Percentiles rank a stretch among this genome's conserved stretches.
phyloP scores from a whole-genome alignment of 2,888 invertebrate species.

The Imbricaverruca yamaguchii region DNA sequence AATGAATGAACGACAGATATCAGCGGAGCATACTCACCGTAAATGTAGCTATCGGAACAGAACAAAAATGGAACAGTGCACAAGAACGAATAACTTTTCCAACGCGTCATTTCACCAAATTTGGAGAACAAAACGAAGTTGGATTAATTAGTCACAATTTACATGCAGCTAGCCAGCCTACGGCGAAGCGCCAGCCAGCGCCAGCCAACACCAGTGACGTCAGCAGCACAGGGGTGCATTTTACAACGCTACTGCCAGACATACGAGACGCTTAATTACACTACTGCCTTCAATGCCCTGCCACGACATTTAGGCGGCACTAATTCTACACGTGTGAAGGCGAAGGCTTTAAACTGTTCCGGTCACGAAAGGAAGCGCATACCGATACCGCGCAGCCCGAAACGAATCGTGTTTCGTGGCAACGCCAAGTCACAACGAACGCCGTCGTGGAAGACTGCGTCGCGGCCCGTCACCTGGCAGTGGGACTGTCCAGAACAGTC shows the following conservation, averaged over 20 bases:
- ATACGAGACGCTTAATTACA: conserved; percentile 14
- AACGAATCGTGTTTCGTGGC: no score
- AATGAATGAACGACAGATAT: conserved; percentile 17
- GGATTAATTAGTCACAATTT: neutral
- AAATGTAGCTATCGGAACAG: no score
- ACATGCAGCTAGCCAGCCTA: neutral
- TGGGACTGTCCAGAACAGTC: no score
- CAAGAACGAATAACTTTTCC: neutral
- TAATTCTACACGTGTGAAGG: conserved; percentile 9
- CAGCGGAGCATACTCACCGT: no score
- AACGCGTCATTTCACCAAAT: neutral
- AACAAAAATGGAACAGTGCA: no score
- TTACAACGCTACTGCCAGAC: neutral
- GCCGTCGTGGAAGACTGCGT: no score
- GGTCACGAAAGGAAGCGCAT: neutral
- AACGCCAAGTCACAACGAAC: no score
- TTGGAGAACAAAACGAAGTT: neutral
- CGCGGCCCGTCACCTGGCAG: no score
- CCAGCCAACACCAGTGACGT: neutral
- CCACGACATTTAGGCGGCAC: neutral
- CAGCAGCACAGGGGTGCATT: neutral
- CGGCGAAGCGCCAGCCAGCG: neutral
- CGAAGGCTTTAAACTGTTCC: neutral
- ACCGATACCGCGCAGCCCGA: no score
- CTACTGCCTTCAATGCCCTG: neutral